Evolutionary conservation across 2,888 invertebrate genomes (phyloP), one percentile per base, ranked within the genome.

Genomic region (Heliconius ethilla): DNA sequence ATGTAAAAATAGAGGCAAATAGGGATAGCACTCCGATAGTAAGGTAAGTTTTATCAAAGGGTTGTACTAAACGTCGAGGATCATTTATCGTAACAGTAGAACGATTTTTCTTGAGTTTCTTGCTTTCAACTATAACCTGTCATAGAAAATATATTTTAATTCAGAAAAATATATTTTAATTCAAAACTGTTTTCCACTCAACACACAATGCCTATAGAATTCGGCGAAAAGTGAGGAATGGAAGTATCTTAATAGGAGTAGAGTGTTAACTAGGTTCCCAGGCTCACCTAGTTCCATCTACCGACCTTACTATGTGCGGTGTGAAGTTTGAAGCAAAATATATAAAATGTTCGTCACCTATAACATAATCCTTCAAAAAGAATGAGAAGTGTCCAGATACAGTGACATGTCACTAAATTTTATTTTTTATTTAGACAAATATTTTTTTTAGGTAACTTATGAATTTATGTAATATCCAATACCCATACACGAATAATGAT

Each of bases 31-130:
- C 33, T 3, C 89, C 89, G 65, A 89, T 89, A 2, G 76, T 78
- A 45, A 87, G 83, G 74, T 89, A 89, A 3, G 84, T 79, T 78
- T 81, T 84, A 72, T 89, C 87, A 59, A 83, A 85, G 0, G 66
- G 27, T 25, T 45, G 70, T 45, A 10, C 40, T 1, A 37, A 69
- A 70, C 40, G 51, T 25, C 70, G 59, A 51, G 59, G 13, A 70
- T 65, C 69, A 9, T n/a, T 66, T 70, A 73, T 40, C 29, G 51
- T 25, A 45, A 59, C 29, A 70, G 67, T 77, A 59, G 81, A 45
- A 45, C 74, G 78, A 76, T 77, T 81, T 75, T 82, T 67, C 18
- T 79, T 76, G 75, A 81, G 75, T 70, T 81, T 78, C 80, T 59
- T 75, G 77, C 69, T 85, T 86, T 59, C 82, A 72, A 75, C 76